These are phyloP conservation scores for Volucella bombylans DNA, from an alignment of 2,888 invertebrate genomes.

Conservation along the genomic window DNA sequence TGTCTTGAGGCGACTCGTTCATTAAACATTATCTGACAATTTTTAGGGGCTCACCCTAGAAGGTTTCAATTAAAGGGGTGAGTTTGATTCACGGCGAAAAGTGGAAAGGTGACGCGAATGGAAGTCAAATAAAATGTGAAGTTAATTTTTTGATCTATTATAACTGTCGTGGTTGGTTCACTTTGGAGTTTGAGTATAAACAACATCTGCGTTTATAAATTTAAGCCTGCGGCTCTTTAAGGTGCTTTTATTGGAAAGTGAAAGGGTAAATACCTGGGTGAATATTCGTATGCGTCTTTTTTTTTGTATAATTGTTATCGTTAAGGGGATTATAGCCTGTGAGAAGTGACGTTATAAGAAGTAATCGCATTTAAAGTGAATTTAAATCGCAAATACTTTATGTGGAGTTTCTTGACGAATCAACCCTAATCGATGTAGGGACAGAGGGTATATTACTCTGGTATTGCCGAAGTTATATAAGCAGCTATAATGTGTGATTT, in stretches of 20 bases:
- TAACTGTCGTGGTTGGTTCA: conserved; percentile 54
- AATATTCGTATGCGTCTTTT: conserved; percentile 4
- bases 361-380: conserved; percentile 27
- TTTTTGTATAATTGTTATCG: conserved; percentile 8
- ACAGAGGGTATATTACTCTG: too few relatives aligned
- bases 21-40: conserved; percentile 4
- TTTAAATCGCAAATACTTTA: not conserved
- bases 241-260: not conserved
- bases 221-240: conserved; percentile 12
- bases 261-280: conserved; percentile 8
- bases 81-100: not conserved
- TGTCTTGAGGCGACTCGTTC: conserved; percentile 20
- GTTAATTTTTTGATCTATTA: conserved; percentile 49
- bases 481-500: too few relatives aligned
- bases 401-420: not conserved
- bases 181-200: conserved; percentile 32
- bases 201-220: not conserved
- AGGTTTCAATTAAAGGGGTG: conserved; percentile 43
- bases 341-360: conserved; percentile 28
- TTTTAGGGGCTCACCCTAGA: not conserved
- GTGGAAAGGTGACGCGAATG: conserved; percentile 36
- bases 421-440: not conserved
- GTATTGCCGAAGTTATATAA: too few relatives aligned
- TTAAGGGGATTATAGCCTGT: conserved; percentile 28
- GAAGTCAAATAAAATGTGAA: conserved; percentile 42